Base-by-base conservation (phyloP, 1,140 invertebrate species). In the Dreissena rostriformis region DNA sequence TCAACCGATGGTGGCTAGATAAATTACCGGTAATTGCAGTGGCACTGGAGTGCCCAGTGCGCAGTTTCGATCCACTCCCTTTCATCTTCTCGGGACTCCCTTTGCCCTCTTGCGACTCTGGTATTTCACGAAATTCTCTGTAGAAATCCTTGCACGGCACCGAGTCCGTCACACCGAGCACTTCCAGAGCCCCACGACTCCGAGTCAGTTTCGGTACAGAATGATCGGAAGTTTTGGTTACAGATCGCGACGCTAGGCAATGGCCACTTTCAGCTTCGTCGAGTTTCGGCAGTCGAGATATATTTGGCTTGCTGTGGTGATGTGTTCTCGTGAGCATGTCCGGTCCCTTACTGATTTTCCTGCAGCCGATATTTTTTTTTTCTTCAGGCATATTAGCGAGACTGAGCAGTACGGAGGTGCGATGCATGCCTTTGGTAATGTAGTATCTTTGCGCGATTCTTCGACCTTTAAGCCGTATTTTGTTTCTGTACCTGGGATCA, bases 401-500 rank as follows among this genome's bases (percentile, higher is more conserved):
- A 73, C 29, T 82, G n/a, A 63, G 65, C 19, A 65, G 12, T 12
- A 66, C 29, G 22, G 8, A 51, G 15, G 53, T 63, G 17, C 68
- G 17, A 49, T 73, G 53, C 24, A 28, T 39, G 14, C 53, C 67
- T 39, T 72, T 81, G 12, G 52, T 52, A 22, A 67, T 74, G 28
- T 83, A 57, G 49, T 83, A 83, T 67, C 73, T 53, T 26, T 61
- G n/a, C 11, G 73, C 73, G 19, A 83, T 76, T 53, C 22, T 75
- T 49, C 65, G 73, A 10, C 66, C 70, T 55, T 83, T 82, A 15
- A 73, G 28, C 11, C 79, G 79, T 7, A 82, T 66, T 19, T 63
- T 82, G 51, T 75, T 65, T 61, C 39, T 76, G 74, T 71, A 84
- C 53, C 82, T 29, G 12, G 82, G 74, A n/a, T 84, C 82, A 51